These are phyloP conservation scores for Merluccius polli DNA, from an alignment of 2,797 vertebrate species.

Conservation along the genomic window DNA sequence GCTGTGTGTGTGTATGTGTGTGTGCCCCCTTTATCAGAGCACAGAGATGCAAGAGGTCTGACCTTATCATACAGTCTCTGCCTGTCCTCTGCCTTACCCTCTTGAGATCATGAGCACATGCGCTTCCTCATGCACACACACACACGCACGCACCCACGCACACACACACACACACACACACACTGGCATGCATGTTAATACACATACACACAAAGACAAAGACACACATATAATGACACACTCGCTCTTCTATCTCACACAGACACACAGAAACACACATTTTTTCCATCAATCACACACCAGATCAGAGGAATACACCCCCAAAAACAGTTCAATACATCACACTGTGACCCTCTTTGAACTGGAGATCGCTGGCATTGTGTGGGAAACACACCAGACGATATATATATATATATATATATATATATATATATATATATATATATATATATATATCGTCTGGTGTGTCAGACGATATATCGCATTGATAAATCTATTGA, in stretches of 20 bases:
- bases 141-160: constrained; percentile 19
- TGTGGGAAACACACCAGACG: constrained; percentile 40
- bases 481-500: too few species aligned
- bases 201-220: neutral
- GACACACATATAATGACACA: too few species aligned
- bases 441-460: neutral
- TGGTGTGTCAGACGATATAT: neutral
- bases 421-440: constrained; percentile 25
- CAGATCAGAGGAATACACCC: constrained; percentile 57
- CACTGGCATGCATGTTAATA: constrained; percentile 19
- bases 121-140: constrained; percentile 26
- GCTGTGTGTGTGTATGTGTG: constrained; percentile 39
- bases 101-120: constrained; percentile 31
- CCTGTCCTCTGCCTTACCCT: constrained; percentile 20
- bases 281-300: constrained; percentile 21
- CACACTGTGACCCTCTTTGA: constrained; percentile 46
- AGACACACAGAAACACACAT: constrained; percentile 24
- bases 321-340: constrained; percentile 58
- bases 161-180: constrained; percentile 26
- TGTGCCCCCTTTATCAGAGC: constrained; percentile 49
- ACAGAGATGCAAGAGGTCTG: constrained; percentile 52
- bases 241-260: neutral
- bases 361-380: constrained; percentile 39
- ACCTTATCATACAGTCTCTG: constrained; percentile 53
- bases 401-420: constrained; percentile 24